Percentiles rank a stretch among this genome's conserved stretches.
phyloP scores from a whole-genome alignment of 2,113 vertebrate species.

The Peromyscus maniculatus region DNA sequence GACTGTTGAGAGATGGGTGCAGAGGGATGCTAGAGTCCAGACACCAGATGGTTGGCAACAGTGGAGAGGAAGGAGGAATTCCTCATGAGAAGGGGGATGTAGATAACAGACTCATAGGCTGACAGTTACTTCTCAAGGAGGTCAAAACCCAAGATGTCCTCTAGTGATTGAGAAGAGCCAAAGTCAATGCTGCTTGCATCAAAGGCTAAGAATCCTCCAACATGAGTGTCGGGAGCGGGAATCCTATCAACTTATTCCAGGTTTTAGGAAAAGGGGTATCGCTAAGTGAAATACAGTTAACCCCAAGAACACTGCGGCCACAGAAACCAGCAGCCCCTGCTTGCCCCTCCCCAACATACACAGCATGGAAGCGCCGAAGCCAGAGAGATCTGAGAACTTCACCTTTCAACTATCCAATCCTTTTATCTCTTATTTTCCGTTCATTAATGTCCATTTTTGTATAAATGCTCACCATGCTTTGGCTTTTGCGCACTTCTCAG shows the following conservation, averaged over 20 bases:
- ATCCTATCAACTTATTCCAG: not conserved
- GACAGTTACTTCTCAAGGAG: constrained; percentile 41
- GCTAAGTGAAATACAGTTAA: not conserved
- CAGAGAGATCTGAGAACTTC: not conserved
- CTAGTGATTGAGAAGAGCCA: constrained; percentile 94
- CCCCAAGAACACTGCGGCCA: not conserved
- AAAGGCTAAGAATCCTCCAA: not conserved
- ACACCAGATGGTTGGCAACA: not conserved
- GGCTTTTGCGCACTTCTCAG: not conserved
- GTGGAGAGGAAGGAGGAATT: constrained; percentile 40
- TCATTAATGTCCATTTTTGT: not conserved
- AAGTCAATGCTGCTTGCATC: not conserved
- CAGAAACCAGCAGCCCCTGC: not conserved
- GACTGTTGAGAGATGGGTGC: constrained; percentile 84
- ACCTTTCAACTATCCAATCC: not conserved
- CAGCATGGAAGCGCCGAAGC: not conserved
- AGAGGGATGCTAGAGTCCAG: constrained; percentile 42
- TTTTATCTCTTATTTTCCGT: not conserved
- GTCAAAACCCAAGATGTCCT: constrained; percentile 91
- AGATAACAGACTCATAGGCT: constrained; percentile 44
- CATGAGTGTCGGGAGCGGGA: not conserved
- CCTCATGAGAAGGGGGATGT: not conserved
- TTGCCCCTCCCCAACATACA: not conserved
- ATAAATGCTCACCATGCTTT: not conserved
- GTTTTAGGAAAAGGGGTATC: not conserved